Evolutionary conservation across 2,797 vertebrate genomes (phyloP), one percentile per base, ranked within the genome.

Genomic region (Echeneis naucrates): DNA sequence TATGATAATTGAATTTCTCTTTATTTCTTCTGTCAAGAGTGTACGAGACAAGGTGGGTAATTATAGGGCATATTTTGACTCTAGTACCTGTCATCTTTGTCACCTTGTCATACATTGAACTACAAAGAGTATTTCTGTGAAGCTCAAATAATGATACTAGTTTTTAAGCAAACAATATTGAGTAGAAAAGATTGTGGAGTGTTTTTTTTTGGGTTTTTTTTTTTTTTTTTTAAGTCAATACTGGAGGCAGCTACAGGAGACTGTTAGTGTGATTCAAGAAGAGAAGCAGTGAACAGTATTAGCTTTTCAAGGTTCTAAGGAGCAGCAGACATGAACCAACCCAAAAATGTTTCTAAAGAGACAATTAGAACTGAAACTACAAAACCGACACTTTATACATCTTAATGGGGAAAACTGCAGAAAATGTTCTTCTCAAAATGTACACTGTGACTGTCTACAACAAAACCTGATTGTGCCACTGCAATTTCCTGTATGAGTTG

Each of bases 151-250:
- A 77, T 68, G 24, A 35, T 24, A 30, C 24, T 56, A 9, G 23
- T 57, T 24, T 63, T 21, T 48, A 35, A 57, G 65, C 51, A 65
- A 70, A 68, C 53, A 61, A 24, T 14, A 54, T 23, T 0, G 38
- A 75, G 59, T 45, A 24, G 47, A 48, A 24, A 24, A 44, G 26
- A 45, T 12, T 40, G 45, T 33, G 11, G 23, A 56, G 42, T 74
- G 47, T 30, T 30, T 30, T 30, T n/a, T n/a, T n/a, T n/a, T n/a
- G n/a, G n/a, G n/a, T n/a, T 30, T 30, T 30, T 30, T n/a, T n/a
- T n/a, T n/a, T n/a, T n/a, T 24, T 44, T 83, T 68, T 47, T 45
- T n/a, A 40, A 59, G 24, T 50, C 45, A 63, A 61, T 50, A 58
- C 7, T 23, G 27, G 54, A 55, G 24, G 10, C 51, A 33, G 24